phyloP scores from a whole-genome alignment of 2,113 vertebrate species.

The Arenaria interpres region DNA sequence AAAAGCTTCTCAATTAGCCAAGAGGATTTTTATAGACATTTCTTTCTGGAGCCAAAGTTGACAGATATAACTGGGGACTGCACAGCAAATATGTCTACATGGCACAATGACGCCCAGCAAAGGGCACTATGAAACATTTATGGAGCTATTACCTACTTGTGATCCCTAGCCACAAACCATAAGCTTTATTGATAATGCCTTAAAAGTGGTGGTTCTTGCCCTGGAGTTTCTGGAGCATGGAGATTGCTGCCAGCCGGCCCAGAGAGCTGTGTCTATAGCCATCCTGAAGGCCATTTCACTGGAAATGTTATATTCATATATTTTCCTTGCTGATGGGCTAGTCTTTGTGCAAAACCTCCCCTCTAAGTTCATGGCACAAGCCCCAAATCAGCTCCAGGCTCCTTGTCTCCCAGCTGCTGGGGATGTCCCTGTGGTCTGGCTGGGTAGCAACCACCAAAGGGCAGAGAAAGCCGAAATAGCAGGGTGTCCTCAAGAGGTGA shows the following conservation, averaged over 20 bases:
- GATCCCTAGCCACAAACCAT: background rate
- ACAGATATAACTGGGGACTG: background rate
- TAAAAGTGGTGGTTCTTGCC: background rate
- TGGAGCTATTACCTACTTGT: background rate
- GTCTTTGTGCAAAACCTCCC: background rate
- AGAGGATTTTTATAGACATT: background rate
- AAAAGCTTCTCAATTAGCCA: background rate
- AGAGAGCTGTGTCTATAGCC: background rate
- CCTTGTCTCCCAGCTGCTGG: background rate
- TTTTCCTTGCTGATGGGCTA: background rate
- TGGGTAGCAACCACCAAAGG: background rate
- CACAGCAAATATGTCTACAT: background rate
- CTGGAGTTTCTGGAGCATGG: background rate
- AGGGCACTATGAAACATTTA: background rate
- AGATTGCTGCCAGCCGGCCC: background rate
- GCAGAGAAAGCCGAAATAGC: background rate
- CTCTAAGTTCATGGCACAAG: background rate
- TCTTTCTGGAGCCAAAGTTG: background rate
- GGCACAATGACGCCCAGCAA: background rate
- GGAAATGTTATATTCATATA: rapidly evolving
- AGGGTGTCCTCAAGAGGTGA: background rate
- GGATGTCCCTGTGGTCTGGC: background rate
- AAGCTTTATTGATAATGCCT: background rate
- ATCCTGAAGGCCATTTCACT: background rate
- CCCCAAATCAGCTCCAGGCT: background rate